These are phyloP conservation scores for Cacatua alba DNA, from an alignment of 2,113 vertebrate genomes.

Conservation along the genomic window DNA sequence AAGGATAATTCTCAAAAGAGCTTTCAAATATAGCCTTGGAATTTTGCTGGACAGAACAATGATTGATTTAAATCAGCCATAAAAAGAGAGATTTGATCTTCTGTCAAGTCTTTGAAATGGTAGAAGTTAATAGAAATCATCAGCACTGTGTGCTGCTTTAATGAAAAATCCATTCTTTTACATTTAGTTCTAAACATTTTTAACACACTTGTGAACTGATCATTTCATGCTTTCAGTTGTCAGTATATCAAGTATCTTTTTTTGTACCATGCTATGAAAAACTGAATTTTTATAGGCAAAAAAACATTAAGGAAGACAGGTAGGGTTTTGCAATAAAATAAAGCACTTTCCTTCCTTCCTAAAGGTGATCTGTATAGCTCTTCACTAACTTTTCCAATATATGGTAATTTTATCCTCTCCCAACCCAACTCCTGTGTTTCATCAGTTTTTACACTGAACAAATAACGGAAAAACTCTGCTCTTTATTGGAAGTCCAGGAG, in stretches of 20 bases:
- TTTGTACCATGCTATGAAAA: neutral
- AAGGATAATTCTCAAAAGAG: slow-evolving; percentile 33
- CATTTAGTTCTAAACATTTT: neutral
- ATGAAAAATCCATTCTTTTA: slow-evolving; percentile 12
- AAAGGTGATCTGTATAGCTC: neutral
- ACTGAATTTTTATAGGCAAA: neutral
- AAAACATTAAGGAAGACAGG: neutral
- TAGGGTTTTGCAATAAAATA: neutral
- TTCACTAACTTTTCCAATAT: neutral
- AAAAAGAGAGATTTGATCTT: slow-evolving; percentile 17
- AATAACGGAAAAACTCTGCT: neutral
- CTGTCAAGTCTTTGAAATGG: slow-evolving; percentile 13
- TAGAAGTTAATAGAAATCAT: slow-evolving; percentile 26
- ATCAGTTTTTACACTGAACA: neutral
- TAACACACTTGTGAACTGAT: neutral
- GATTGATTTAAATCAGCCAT: slow-evolving; percentile 41
- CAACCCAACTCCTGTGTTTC: neutral
- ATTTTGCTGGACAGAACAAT: slow-evolving; percentile 33
- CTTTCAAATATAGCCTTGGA: slow-evolving; percentile 31
- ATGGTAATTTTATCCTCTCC: neutral
- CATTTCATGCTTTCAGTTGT: neutral
- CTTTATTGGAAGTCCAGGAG: neutral
- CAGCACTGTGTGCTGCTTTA: neutral
- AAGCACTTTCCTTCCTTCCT: neutral
- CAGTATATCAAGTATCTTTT: neutral